Evolutionary conservation across 2,888 invertebrate genomes (phyloP).

Genomic region (Heliconius ismenius): DNA sequence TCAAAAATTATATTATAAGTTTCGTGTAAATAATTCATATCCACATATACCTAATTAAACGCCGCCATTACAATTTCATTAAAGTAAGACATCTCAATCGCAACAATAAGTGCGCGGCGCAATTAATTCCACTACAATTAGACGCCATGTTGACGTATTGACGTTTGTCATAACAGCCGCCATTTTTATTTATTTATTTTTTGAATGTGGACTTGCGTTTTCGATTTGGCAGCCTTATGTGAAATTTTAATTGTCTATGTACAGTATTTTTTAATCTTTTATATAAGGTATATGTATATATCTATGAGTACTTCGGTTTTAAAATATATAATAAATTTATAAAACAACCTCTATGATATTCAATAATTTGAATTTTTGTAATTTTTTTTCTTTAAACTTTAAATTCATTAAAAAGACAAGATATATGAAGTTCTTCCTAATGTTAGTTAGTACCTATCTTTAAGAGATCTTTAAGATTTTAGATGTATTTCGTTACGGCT

Average conservation of each 20-base stretch:
- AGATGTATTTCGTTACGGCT: background rate
- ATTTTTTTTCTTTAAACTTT: background rate
- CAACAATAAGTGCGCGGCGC: conserved; percentile 52
- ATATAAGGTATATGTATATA: background rate
- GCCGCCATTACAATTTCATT: conserved; percentile 52
- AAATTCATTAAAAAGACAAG: background rate
- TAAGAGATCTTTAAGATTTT: background rate
- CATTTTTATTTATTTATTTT: conserved; percentile 46
- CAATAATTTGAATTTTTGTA: background rate
- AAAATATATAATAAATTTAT: background rate
- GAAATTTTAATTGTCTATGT: background rate
- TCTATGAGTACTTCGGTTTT: background rate
- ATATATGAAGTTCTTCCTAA: background rate
- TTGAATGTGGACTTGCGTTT: background rate
- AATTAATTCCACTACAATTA: conserved; percentile 56
- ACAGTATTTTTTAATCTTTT: background rate
- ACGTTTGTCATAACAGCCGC: conserved; percentile 63
- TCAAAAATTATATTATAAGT: conserved; percentile 23
- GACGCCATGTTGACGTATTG: conserved; percentile 69
- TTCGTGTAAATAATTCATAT: conserved; percentile 37
- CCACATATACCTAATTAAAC: conserved; percentile 32
- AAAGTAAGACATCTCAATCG: conserved; percentile 60
- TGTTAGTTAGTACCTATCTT: background rate
- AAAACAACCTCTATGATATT: background rate
- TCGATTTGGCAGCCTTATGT: background rate